Conservation (phyloP, 2,797 vertebrate genomes). For the Gadopsis marmoratus region DNA sequence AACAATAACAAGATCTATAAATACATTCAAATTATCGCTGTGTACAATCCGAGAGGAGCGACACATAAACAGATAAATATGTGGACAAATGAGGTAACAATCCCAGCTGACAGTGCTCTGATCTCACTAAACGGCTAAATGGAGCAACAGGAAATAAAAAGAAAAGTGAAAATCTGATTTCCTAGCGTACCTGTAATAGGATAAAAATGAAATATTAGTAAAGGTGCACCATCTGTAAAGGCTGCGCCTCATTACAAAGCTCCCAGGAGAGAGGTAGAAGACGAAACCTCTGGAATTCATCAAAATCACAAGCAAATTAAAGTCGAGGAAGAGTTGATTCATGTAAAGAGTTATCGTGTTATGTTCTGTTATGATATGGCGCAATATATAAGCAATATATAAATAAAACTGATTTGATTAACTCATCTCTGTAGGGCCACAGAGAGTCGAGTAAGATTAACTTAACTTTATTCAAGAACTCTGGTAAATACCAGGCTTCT, state of each 20-base stretch:
- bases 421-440: too few species aligned
- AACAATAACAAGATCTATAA: slow-evolving; percentile 62
- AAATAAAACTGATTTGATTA: too few species aligned
- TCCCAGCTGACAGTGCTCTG: slow-evolving; percentile 21
- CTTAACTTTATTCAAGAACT: too few species aligned
- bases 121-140: slow-evolving; percentile 28
- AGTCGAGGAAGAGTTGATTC: slow-evolving; percentile 9
- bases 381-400: too few species aligned
- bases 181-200: slow-evolving; percentile 52
- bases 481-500: too few species aligned
- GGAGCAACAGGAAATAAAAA: slow-evolving; percentile 42
- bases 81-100: slow-evolving; percentile 52
- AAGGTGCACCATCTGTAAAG: slow-evolving; percentile 27
- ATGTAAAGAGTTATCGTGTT: too few species aligned
- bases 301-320: slow-evolving; percentile 26
- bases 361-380: too few species aligned
- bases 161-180: slow-evolving; percentile 56
- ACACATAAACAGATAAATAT: slow-evolving; percentile 58
- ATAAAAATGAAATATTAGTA: slow-evolving; percentile 65
- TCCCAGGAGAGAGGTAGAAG: neutral
- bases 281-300: slow-evolving; percentile 21
- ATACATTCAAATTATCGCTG: slow-evolving; percentile 63
- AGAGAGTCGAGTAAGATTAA: too few species aligned
- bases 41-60: slow-evolving; percentile 24
- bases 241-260: slow-evolving; percentile 29